Evolutionary conservation across 2,888 invertebrate genomes (phyloP).

Genomic region (Epirrhoe tristata): DNA sequence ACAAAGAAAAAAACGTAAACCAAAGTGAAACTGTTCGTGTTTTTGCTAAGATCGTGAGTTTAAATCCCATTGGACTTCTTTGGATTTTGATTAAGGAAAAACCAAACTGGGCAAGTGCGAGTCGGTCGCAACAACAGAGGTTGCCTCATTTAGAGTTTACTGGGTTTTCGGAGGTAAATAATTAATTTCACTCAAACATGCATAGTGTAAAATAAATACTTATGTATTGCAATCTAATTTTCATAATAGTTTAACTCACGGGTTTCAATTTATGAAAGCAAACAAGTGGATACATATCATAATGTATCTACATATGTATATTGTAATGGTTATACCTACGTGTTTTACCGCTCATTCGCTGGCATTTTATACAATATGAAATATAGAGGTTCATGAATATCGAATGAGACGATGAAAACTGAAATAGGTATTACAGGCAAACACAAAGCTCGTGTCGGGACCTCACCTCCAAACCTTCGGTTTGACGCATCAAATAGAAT

Average conservation of each 20-base stretch:
- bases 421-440: conserved; percentile 52
- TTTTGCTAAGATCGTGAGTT: conserved; percentile 15
- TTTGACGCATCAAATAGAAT: conserved; percentile 34
- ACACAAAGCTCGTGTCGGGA: conserved; percentile 34
- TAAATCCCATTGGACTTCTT: conserved; percentile 7
- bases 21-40: conserved; percentile 11
- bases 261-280: conserved; percentile 8
- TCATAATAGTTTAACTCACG: conserved; percentile 18
- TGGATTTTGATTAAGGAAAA: conserved; percentile 1
- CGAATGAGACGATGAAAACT: conserved; percentile 67
- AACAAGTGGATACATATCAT: conserved; percentile 23
- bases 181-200: background rate
- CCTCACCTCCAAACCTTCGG: conserved; percentile 27
- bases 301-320: conserved; percentile 21
- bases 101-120: conserved; percentile 8
- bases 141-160: background rate
- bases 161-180: background rate
- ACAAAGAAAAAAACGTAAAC: conserved; percentile 17
- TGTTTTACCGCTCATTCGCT: conserved; percentile 45
- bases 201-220: background rate
- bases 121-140: background rate
- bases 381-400: conserved; percentile 72
- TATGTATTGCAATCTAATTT: conserved; percentile 1
- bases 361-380: conserved; percentile 60
- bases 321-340: conserved; percentile 44